Percentiles rank a stretch among this genome's conserved stretches.
These are phyloP conservation scores for Sarotherodon lohbergeri DNA, from an alignment of 2,113 vertebrate species.

Conservation along the genomic window DNA sequence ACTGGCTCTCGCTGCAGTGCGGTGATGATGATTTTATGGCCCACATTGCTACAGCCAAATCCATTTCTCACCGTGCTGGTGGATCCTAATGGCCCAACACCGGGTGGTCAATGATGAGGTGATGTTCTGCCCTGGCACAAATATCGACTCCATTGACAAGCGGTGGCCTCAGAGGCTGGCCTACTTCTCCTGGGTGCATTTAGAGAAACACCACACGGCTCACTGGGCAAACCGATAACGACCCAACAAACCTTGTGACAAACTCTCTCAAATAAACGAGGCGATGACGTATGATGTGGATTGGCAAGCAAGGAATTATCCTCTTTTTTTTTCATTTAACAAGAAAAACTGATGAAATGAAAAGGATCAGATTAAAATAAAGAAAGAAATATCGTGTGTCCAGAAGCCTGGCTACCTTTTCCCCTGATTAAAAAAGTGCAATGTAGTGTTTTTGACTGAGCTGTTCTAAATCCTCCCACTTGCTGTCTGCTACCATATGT, in stretches of 20 bases:
- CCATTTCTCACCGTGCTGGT: conserved; percentile 44
- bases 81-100: conserved; percentile 42
- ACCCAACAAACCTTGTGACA: neutral
- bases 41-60: conserved; percentile 48
- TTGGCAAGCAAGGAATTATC: neutral
- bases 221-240: neutral
- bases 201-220: neutral
- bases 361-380: neutral
- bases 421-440: neutral
- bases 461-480: neutral
- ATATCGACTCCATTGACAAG: conserved; percentile 46
- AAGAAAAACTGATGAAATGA: neutral
- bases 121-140: conserved; percentile 18
- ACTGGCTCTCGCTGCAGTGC: neutral
- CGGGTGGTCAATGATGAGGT: neutral
- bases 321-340: neutral
- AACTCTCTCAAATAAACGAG: neutral
- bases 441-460: neutral
- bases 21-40: conserved; percentile 49
- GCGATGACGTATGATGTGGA: neutral
- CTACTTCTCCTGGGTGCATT: conserved; percentile 55
- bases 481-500: neutral
- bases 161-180: conserved; percentile 35
- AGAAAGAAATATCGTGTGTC: neutral
- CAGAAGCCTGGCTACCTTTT: neutral